Evolutionary conservation across 2,113 vertebrate species (phyloP).

Genomic region (Porphyrio hochstetteri): DNA sequence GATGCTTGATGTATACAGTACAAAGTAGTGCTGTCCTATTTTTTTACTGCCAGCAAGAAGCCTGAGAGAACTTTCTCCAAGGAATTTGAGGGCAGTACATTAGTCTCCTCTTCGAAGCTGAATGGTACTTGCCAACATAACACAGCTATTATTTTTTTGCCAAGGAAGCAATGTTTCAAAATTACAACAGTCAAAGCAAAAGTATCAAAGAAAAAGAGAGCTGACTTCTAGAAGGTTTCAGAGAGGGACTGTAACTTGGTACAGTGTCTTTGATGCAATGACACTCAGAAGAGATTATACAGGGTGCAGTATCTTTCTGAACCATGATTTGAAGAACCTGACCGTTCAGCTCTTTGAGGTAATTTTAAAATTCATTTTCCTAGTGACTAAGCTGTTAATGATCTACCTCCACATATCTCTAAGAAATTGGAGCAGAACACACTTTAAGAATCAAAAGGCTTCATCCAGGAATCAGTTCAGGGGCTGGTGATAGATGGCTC

Average conservation of each 20-base stretch:
- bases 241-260: background rate
- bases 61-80: background rate
- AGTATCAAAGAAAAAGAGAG: background rate
- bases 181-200: background rate
- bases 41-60: background rate
- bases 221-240: background rate
- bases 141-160: background rate
- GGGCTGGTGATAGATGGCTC: background rate
- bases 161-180: background rate
- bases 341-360: background rate
- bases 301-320: background rate
- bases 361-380: background rate
- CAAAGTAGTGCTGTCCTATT: background rate
- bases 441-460: background rate
- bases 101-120: background rate
- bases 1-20: background rate
- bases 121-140: background rate
- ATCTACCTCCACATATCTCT: background rate
- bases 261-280: background rate
- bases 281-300: background rate
- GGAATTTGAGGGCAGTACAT: background rate
- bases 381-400: background rate
- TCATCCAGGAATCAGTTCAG: background rate
- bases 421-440: background rate
- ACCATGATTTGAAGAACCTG: background rate